Conservation (phyloP, 2,113 vertebrate species). For the Lynx canadensis region DNA sequence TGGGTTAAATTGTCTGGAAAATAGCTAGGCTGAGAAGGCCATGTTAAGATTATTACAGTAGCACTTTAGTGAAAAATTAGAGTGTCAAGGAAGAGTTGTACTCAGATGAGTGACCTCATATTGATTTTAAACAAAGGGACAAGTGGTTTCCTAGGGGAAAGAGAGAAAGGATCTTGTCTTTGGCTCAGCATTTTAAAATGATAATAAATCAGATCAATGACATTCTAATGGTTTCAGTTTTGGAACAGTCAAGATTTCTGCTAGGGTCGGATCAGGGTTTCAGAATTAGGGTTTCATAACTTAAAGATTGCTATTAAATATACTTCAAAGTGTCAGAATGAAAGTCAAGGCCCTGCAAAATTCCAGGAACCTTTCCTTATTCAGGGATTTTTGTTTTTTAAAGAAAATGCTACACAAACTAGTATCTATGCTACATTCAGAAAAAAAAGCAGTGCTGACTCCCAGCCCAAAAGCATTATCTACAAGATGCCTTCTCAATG, state of each 20-base stretch:
- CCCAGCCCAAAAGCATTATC: background rate
- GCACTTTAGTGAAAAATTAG: slow-evolving; percentile 60
- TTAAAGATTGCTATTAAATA: background rate
- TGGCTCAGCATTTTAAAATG: slow-evolving; percentile 17
- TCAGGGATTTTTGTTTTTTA: background rate
- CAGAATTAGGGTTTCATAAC: background rate
- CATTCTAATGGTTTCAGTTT: slow-evolving; percentile 14
- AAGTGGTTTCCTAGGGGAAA: background rate
- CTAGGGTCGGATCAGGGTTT: background rate
- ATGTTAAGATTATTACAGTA: slow-evolving; percentile 46
- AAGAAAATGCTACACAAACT: background rate
- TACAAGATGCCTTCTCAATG: rapidly evolving
- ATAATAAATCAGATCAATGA: slow-evolving; percentile 41
- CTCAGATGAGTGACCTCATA: slow-evolving; percentile 21
- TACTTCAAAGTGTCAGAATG: background rate
- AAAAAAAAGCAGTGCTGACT: background rate
- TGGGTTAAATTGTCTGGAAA: slow-evolving; percentile 65
- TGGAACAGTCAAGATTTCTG: slow-evolving; percentile 42
- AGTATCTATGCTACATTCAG: background rate
- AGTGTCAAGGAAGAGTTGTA: slow-evolving; percentile 22
- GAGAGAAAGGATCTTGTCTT: slow-evolving; percentile 13
- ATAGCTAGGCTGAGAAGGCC: slow-evolving; percentile 6
- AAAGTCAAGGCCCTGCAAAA: background rate
- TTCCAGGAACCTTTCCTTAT: background rate
- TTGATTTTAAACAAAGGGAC: background rate